phyloP scores from a whole-genome alignment of 1,140 invertebrate species.

The Chironomus tepperi region DNA sequence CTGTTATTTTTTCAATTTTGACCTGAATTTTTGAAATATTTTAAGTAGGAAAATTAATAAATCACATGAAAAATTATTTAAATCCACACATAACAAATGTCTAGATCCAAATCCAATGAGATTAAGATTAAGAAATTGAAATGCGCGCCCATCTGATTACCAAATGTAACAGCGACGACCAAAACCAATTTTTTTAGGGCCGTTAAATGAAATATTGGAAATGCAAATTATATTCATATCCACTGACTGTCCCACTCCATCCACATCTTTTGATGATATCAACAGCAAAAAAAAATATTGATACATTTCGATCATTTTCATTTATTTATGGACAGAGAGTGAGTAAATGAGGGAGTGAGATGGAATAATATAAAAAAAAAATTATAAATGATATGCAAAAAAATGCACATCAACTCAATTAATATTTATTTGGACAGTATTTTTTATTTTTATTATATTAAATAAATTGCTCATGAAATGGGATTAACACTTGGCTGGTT shows the following conservation, averaged over 20 bases:
- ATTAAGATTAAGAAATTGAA: background rate
- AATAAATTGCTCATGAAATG: slow-evolving; percentile 21
- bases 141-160: background rate
- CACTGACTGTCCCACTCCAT: background rate
- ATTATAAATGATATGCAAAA: slow-evolving; percentile 12
- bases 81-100: no score
- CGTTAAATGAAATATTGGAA: background rate
- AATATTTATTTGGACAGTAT: slow-evolving; percentile 19
- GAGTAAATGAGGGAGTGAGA: background rate
- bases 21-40: no score
- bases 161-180: no score
- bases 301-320: slow-evolving; percentile 20
- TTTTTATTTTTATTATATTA: slow-evolving; percentile 12
- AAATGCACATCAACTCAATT: slow-evolving; percentile 14
- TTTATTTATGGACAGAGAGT: slow-evolving; percentile 1
- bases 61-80: no score
- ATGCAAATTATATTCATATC: background rate
- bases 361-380: background rate
- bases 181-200: no score
- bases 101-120: no score
- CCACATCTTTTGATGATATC: background rate
- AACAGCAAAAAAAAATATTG: background rate
- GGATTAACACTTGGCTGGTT: slow-evolving; percentile 11
- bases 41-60: no score
- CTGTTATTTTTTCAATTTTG: no score